Conservation (phyloP, 2,888 invertebrate species). For the Caenorhabditis macrosperma region DNA sequence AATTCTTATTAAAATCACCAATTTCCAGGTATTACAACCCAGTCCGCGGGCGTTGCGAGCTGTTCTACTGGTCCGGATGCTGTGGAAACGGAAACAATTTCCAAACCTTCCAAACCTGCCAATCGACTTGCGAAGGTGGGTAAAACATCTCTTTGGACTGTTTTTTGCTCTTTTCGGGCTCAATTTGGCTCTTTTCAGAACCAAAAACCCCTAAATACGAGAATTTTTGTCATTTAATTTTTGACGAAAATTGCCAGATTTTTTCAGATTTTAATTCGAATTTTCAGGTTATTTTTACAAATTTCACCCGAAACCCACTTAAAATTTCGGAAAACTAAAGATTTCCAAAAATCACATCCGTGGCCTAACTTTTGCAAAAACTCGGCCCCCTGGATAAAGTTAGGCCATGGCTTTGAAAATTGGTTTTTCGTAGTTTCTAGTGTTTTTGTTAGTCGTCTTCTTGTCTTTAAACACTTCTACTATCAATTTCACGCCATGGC, state of each 20-base stretch:
- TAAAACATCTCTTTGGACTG: too few relatives aligned
- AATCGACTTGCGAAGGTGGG: slow-evolving; percentile 79
- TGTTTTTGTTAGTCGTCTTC: too few relatives aligned
- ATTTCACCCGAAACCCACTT: neutral
- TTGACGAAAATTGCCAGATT: too few relatives aligned
- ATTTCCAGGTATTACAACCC: slow-evolving; percentile 77
- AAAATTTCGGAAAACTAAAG: neutral
- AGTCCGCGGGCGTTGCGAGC: slow-evolving; percentile 77
- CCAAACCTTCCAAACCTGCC: slow-evolving; percentile 79
- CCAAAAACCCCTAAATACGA: too few relatives aligned
- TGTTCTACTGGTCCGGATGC: slow-evolving; percentile 81
- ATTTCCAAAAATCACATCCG: too few relatives aligned
- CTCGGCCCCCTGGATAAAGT: too few relatives aligned
- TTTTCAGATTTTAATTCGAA: too few relatives aligned
- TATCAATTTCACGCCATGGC: too few relatives aligned
- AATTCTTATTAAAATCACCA: neutral
- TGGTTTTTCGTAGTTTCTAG: neutral
- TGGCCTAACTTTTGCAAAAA: neutral
- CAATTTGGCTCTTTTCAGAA: too few relatives aligned
- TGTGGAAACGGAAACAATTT: slow-evolving; percentile 80
- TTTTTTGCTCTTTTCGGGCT: too few relatives aligned
- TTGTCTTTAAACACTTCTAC: too few relatives aligned
- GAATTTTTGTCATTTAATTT: too few relatives aligned
- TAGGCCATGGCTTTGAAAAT: neutral
- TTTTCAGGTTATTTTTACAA: neutral